Base-by-base conservation (phyloP, 35 echinoderm and acorn worm genomes). In the Apostichopus japonicus region DNA sequence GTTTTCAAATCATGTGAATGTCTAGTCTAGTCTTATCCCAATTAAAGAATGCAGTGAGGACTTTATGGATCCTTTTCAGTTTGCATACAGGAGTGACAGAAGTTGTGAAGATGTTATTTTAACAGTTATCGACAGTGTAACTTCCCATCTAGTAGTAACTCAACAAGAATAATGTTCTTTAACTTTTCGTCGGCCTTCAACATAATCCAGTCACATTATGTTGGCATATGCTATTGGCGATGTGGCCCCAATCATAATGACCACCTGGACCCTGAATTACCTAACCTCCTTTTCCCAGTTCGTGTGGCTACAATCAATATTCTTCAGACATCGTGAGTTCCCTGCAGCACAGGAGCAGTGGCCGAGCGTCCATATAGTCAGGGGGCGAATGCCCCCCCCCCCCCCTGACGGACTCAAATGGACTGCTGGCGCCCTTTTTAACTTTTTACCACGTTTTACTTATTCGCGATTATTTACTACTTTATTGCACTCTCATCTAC, bases 1-100 rank as follows among this genome's bases (percentile, higher is more conserved):
- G 88, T 16, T 53, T 73, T 90, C 61, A 90, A 90, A 56, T 13
- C 73, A 21, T 90, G 65, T 90, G 25, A 90, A 23, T 71, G 88
- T 54, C 27, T 75, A n/a, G n/a, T n/a, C n/a, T n/a, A 6, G 70
- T 77, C 0, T 77, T 90, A 33, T 6, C 7, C 6, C 51, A 23
- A 23, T 5, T 90, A 77, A 88, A 27, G 23, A 65, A 1, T 4
- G 8, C 3, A 23, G 15, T 67, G 2, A 8, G 15, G 27, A 24
- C 9, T 33, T 23, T 52, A 8, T 88, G 59, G 86, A 88, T 51
- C 5, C 14, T 17, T 24, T 23, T 8, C 84, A 87, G 14, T 87
- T 61, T 87, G 84, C 84, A 1, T 87, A 87, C 17, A 87, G 61
- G 84, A 59, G 57, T 59, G 11, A 59, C 11, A 59, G 57, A 59